phyloP scores from a whole-genome alignment of 2,113 vertebrate genomes.

The Psophia crepitans region DNA sequence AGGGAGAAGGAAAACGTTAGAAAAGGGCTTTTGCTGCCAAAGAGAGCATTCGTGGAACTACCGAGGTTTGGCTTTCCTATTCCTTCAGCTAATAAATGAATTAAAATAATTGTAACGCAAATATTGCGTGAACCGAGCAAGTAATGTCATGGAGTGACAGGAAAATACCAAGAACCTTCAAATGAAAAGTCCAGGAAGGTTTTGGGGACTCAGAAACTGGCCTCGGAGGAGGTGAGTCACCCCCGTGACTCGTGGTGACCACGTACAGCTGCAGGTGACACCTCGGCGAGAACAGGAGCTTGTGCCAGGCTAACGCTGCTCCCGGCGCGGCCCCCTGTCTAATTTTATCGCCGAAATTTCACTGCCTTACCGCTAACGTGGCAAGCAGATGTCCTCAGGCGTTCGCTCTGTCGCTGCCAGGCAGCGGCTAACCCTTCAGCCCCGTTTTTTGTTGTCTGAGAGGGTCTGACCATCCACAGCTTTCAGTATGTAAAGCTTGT shows the following conservation, averaged over 20 bases:
- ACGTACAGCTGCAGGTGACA: not conserved
- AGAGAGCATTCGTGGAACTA: not conserved
- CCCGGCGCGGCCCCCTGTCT: not conserved
- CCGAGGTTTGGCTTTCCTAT: not conserved
- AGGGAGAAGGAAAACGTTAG: not conserved
- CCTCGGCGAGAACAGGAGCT: not conserved
- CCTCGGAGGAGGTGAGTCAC: not conserved
- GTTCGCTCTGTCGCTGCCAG: not conserved
- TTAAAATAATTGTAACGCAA: not conserved
- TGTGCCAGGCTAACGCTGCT: not conserved
- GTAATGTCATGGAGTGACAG: not conserved
- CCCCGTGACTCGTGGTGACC: not conserved
- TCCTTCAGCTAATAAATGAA: not conserved
- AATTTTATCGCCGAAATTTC: constrained; percentile 27
- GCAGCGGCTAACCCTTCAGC: not conserved
- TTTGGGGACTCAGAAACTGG: not conserved
- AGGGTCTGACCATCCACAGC: not conserved
- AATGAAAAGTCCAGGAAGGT: not conserved
- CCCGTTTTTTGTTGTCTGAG: not conserved
- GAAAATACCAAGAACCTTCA: not conserved
- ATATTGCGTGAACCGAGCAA: not conserved
- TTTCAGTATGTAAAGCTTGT: not conserved
- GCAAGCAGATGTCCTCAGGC: not conserved
- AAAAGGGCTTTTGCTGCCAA: not conserved
- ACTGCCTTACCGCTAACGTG: not conserved